Evolutionary conservation across 1,140 invertebrate species (phyloP).

Genomic region (Phocides pigmalion): DNA sequence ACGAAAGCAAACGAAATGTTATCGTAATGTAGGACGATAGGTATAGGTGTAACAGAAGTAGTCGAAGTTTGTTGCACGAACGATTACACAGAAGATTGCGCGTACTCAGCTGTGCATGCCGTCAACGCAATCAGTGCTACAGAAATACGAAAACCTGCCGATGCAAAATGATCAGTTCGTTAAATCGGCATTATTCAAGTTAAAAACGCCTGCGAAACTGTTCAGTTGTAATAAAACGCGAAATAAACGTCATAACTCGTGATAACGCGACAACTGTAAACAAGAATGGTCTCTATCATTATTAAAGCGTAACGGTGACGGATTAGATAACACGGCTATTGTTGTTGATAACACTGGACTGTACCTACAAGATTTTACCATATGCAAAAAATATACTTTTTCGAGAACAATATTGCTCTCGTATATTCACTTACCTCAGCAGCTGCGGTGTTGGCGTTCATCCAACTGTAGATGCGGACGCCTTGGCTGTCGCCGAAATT

Average conservation of each 20-base stretch:
- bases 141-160: constrained; percentile 17
- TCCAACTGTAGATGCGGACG: constrained; percentile 70
- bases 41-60: constrained; percentile 1
- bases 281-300: constrained; percentile 51
- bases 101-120: constrained; percentile 9
- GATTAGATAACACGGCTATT: constrained; percentile 37
- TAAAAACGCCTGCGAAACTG: constrained; percentile 8
- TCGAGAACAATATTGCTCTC: constrained; percentile 45
- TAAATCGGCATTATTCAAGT: constrained; percentile 7
- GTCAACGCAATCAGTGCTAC: background rate
- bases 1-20: background rate
- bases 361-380: constrained; percentile 20
- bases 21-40: background rate
- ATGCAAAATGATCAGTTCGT: constrained; percentile 4
- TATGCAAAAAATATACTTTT: constrained; percentile 44
- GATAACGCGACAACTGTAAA: constrained; percentile 52
- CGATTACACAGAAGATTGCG: constrained; percentile 16
- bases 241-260: constrained; percentile 40
- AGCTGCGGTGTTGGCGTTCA: constrained; percentile 74
- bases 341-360: constrained; percentile 9
- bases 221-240: constrained; percentile 37
- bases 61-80: background rate
- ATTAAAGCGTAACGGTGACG: constrained; percentile 46
- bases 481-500: constrained; percentile 70
- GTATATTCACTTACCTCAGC: constrained; percentile 73